Percentiles rank a stretch among this genome's conserved stretches.
phyloP scores from a whole-genome alignment of 2,888 invertebrate species.

The Troides oblongomaculatus region DNA sequence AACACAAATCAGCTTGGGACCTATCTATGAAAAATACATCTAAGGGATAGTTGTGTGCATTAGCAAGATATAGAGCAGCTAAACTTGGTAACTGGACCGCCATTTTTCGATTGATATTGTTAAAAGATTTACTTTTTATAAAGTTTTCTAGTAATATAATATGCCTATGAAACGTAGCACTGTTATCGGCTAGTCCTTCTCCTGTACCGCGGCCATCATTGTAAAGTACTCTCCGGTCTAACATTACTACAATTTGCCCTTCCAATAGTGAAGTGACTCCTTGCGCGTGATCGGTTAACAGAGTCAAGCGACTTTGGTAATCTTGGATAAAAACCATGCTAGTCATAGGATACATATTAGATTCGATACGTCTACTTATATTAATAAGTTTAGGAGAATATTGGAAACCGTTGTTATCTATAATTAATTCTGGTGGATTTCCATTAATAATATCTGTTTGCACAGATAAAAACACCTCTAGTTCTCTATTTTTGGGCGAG shows the following conservation, averaged over 20 bases:
- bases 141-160: constrained; percentile 63
- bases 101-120: constrained; percentile 9
- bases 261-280: constrained; percentile 93
- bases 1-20: constrained; percentile 45
- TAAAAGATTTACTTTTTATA: constrained; percentile 30
- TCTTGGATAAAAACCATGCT: constrained; percentile 93
- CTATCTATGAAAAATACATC: constrained; percentile 59
- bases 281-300: constrained; percentile 93
- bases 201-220: constrained; percentile 96
- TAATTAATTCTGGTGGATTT: constrained; percentile 88
- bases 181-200: constrained; percentile 95
- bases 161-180: constrained; percentile 78
- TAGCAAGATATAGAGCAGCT: constrained; percentile 52
- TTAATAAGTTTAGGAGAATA: constrained; percentile 88
- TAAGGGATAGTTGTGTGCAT: constrained; percentile 49
- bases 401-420: constrained; percentile 95
- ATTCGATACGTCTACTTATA: constrained; percentile 90
- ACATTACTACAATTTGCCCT: constrained; percentile 94
- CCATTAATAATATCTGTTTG: constrained; percentile 90
- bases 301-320: constrained; percentile 82
- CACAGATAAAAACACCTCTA: constrained; percentile 94
- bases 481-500: constrained; percentile 90
- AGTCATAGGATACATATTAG: constrained; percentile 97
- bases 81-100: constrained; percentile 52
- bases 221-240: constrained; percentile 93